Evolutionary conservation across 2,888 invertebrate species (phyloP), one percentile per base, ranked within the genome.

Genomic region (Eristalis intricaria): DNA sequence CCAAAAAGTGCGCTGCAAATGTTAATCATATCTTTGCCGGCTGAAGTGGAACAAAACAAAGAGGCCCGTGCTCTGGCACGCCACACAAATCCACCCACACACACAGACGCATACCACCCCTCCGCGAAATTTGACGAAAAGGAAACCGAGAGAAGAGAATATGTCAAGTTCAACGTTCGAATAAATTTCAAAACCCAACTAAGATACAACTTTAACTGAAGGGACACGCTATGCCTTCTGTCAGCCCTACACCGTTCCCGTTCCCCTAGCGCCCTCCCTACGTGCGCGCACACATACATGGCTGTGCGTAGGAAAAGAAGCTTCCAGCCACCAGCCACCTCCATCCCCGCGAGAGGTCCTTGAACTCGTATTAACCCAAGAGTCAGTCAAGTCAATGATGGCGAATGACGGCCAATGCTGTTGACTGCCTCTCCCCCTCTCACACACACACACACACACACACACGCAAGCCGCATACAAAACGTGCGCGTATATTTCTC

Each of bases 141-240:
- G 56, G 65, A 75, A 75, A 56, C 66, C 56, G 75, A 71, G 75
- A 71, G 66, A 68, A 69, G 75, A 80, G 71, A 80, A 76, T 71
- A 83, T 84, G 73, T 84, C 87, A 84, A 87, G 87, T 87, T 87
- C 87, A 87, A 87, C 84, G 87, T 76, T 87, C 87, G 87, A 83
- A 84, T 65, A 69, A 68, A 84, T 84, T 76, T 64, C n/a, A 83
- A 74, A 26, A 82, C 73, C 68, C 76, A 75, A 32, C 74, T 66
- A 65, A 76, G 60, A 60, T 60, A 76, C 65, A 60, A 71, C 65
- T 71, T 76, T 60, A 82, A 60, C 70, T 38, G 76, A 76, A 85
- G 85, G 85, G 73, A 82, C 81, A 38, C 13, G 38, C 13, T 13
- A 85, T 81, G 71, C 71, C 79, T 71, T 79, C 71, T 79, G 85